A percentile compares a stretch with the other conserved stretches of the same genome.
Conservation (phyloP, 2,113 vertebrate species). For the Empidonax alnorum region DNA sequence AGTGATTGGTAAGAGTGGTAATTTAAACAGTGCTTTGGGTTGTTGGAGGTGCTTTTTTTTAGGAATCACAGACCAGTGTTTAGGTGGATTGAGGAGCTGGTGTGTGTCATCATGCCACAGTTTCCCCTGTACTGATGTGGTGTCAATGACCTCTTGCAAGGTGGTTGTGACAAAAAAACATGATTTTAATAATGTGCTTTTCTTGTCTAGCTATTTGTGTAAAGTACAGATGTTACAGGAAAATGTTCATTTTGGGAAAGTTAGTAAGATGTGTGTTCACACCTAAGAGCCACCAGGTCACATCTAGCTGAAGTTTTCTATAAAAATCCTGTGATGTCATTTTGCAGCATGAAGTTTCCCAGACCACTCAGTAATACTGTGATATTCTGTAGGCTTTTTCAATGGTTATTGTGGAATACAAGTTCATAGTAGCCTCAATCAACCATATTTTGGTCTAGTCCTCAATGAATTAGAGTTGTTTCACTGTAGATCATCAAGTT, state of each 20-base stretch:
- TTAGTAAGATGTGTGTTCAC: background rate
- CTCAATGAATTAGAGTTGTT: background rate
- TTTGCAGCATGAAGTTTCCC: background rate
- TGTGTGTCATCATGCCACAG: background rate
- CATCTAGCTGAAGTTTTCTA: background rate
- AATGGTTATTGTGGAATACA: background rate
- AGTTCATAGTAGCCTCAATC: background rate
- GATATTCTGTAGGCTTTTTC: background rate
- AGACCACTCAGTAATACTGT: background rate
- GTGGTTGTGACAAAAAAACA: background rate
- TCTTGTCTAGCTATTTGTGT: background rate
- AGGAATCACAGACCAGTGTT: background rate
- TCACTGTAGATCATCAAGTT: background rate
- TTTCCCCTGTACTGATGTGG: background rate
- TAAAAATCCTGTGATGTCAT: background rate
- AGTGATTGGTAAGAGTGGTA: background rate
- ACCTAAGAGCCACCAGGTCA: background rate
- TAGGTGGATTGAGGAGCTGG: background rate
- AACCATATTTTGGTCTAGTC: background rate
- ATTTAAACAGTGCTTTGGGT: background rate
- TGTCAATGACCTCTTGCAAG: background rate
- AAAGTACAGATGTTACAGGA: background rate
- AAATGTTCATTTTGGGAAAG: background rate
- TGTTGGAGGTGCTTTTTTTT: background rate
- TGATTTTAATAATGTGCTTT: background rate